Evolutionary conservation across 2,888 invertebrate genomes (phyloP), one percentile per base, ranked within the genome.

Genomic region (Leucophora obtusa): DNA sequence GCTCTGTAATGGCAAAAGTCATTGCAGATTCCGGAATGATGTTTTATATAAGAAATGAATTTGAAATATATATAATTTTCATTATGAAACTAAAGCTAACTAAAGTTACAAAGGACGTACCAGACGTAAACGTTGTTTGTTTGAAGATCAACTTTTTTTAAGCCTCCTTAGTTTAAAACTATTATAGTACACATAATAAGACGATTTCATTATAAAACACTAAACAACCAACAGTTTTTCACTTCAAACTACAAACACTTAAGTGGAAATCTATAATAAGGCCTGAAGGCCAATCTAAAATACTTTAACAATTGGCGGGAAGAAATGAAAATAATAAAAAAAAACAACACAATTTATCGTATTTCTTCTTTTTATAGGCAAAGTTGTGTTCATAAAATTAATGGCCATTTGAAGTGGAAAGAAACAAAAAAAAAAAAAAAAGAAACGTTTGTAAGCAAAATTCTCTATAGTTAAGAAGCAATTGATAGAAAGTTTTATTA

Each of bases 251-350:
- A 47, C 5, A 56, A 65, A 75, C 47, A 50, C 38, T 73, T 38
- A 38, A 59, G 43, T 35, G 35, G 18, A 71, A 77, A 81, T 81
- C 77, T 70, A 60, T 77, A 73, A 60, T 65, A 56, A 56, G 18
- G 65, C 65, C 76, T 62, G 33, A 70, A 51, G 76, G 76, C 53
- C 70, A 77, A 70, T 77, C 77, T 50, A 63, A 28, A 60, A 73
- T 69, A 51, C 43, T 73, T 73, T 58, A 72, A 56, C 51, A 68
- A 68, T 69, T 68, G 58, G 24, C 59, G 28, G 15, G 24, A 58
- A 33, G 28, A 58, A 54, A 10, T 58, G 56, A 62, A 15, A 51
- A 15, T 65, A 6, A 51, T 1, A 50, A 11, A 24, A 24, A 11
- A 24, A 24, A 24, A 62, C 17, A 47, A 47, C 11, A 43, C 43